phyloP scores from a whole-genome alignment of 2,797 vertebrate species.

The Microctenopoma lineatum region DNA sequence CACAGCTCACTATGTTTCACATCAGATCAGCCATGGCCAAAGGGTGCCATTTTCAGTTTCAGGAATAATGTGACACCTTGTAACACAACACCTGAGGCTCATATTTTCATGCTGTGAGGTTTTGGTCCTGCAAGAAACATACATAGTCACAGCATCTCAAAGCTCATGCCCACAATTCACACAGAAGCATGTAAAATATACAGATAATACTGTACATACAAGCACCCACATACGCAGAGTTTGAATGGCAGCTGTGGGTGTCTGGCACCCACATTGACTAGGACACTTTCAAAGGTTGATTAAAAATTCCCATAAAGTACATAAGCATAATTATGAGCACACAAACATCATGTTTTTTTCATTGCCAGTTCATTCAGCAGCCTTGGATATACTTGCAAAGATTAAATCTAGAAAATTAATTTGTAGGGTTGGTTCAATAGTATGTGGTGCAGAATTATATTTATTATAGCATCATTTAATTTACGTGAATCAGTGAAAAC shows the following conservation, averaged over 20 bases:
- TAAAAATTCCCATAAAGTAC: constrained; percentile 6
- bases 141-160: not conserved
- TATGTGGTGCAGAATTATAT: not conserved
- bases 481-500: not conserved
- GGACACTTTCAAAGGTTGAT: constrained; percentile 23
- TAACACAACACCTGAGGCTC: constrained; percentile 6
- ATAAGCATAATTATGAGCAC: constrained; percentile 15
- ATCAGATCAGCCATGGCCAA: constrained; percentile 34
- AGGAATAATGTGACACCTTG: constrained; percentile 33
- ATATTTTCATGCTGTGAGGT: constrained; percentile 23
- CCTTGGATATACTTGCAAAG: constrained; percentile 13
- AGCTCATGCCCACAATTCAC: constrained; percentile 4
- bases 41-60: constrained; percentile 22
- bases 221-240: constrained; percentile 2
- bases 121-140: constrained; percentile 12
- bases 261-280: not conserved
- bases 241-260: constrained; percentile 9
- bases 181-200: constrained; percentile 2
- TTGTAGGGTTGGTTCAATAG: not conserved
- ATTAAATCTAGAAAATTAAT: constrained; percentile 11
- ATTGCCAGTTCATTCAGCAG: constrained; percentile 17
- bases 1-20: constrained; percentile 10
- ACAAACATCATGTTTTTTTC: constrained; percentile 28
- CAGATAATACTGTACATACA: constrained; percentile 9
- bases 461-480: not conserved